Base-by-base conservation (phyloP, 2,888 invertebrate genomes). In the Mongoloraphidia duomilia region DNA sequence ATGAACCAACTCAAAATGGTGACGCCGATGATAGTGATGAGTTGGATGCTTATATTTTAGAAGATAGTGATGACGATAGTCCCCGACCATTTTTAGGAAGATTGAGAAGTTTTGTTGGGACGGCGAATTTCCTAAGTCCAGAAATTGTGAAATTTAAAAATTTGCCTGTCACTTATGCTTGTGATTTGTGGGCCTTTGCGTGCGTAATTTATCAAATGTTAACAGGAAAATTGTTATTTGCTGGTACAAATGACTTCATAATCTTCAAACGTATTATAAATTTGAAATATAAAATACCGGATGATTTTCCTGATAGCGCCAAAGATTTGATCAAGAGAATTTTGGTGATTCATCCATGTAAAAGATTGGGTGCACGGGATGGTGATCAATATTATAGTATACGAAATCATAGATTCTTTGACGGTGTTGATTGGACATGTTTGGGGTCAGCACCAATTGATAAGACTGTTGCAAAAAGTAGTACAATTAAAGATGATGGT, bases 101-200 rank as follows among this genome's bases (percentile, higher is more conserved):
- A 51, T 78, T 78, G 59, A 84, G 83, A 60, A 90, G 89, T 66
- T 97, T 98, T 69, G 97, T 97, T 11, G 98, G 98, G 45, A 98
- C 97, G 10, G 96, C 98, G 2, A 96, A 97, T 65, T 98, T 97
- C 68, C 95, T 99, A 0, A 95, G 95, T 49, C 98, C 98, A 3
- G 98, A 99, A 71, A 78, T 97, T 53, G 72, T 98, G 46, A 85
- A 82, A 52, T 84, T 87, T 63, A 80, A 83, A 52, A 63, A 64
- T 37, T 14, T 34, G 2, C 80, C 80, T 2, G 80, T 83, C 47
- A 80, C 82, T 44, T 76, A 78, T 49, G 79, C 88, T 40, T 88
- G 90, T 11, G 98, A 99, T 70, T 73, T 97, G 50, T 99, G 98
- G 98, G 97, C 97, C 0, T 73, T 94, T 42, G 98, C 97, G 34